Percentiles rank a stretch among this genome's conserved stretches.
These are phyloP conservation scores for Heliconius hewitsoni DNA, from an alignment of 1,140 invertebrate species.

Conservation along the genomic window DNA sequence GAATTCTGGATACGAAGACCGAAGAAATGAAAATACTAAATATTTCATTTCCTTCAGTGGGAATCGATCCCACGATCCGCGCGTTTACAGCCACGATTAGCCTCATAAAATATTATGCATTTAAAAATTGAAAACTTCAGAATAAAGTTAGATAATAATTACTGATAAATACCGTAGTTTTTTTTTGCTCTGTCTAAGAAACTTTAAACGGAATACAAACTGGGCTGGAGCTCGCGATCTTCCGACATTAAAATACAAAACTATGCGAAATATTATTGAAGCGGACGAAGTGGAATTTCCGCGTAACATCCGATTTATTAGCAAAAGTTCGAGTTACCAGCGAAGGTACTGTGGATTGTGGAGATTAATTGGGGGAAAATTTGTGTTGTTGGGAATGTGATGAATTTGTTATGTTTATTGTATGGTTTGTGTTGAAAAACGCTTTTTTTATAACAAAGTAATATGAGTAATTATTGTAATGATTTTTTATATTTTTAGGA, in stretches of 20 bases:
- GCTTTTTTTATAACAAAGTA: neutral
- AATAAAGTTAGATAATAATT: slow-evolving; percentile 8
- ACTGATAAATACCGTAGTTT: slow-evolving; percentile 13
- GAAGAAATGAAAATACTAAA: too few species aligned
- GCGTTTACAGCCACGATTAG: too few species aligned
- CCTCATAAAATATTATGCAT: neutral
- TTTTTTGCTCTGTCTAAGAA: slow-evolving; percentile 14
- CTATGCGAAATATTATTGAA: slow-evolving; percentile 45
- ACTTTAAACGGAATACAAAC: slow-evolving; percentile 26
- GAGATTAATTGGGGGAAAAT: slow-evolving; percentile 4
- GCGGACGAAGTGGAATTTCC: slow-evolving; percentile 39
- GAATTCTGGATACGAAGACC: too few species aligned
- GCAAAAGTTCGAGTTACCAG: slow-evolving; percentile 29
- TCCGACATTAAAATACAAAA: slow-evolving; percentile 43
- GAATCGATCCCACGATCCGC: too few species aligned
- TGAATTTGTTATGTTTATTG: neutral
- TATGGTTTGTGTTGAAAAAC: neutral
- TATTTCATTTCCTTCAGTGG: too few species aligned
- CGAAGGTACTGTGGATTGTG: neutral
- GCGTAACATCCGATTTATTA: slow-evolving; percentile 43
- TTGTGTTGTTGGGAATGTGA: slow-evolving; percentile 8
- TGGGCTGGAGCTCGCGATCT: slow-evolving; percentile 28
- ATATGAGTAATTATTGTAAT: too few species aligned
- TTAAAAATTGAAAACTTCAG: neutral
- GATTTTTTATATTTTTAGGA: too few species aligned